These are phyloP conservation scores for Dorcus parallelipipedus DNA, from an alignment of 2,888 invertebrate species.

Conservation along the genomic window DNA sequence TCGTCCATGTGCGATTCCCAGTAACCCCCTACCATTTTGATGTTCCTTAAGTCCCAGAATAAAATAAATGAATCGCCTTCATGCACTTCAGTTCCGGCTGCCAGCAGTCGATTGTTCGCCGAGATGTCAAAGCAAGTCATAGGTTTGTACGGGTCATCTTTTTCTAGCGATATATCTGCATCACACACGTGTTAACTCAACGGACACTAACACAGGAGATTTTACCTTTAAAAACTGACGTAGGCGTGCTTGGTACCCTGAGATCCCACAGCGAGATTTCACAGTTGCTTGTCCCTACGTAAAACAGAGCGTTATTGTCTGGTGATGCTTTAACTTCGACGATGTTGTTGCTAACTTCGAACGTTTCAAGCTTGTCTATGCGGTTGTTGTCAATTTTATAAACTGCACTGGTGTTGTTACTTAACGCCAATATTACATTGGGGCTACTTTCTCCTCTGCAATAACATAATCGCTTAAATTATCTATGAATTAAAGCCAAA, in stretches of 20 bases:
- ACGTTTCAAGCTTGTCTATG: slow-evolving; percentile 41
- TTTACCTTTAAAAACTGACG: slow-evolving; percentile 49
- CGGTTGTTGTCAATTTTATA: slow-evolving; percentile 49
- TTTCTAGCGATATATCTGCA: slow-evolving; percentile 36
- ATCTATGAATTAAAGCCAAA: slow-evolving; percentile 1
- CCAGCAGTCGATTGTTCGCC: slow-evolving; percentile 64
- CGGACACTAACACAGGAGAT: not conserved
- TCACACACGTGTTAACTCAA: slow-evolving; percentile 8
- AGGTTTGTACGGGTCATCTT: slow-evolving; percentile 54
- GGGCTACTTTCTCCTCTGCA: slow-evolving; percentile 40
- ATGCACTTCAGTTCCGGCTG: slow-evolving; percentile 71
- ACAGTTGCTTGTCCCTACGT: slow-evolving; percentile 58
- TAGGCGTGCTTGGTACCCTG: slow-evolving; percentile 51
- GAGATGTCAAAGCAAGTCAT: slow-evolving; percentile 74
- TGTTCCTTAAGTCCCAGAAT: slow-evolving; percentile 74
- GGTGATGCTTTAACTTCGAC: slow-evolving; percentile 60
- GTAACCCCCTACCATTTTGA: slow-evolving; percentile 69
- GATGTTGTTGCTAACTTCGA: slow-evolving; percentile 50
- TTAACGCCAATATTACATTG: slow-evolving; percentile 52
- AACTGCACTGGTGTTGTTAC: slow-evolving; percentile 51
- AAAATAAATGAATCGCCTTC: slow-evolving; percentile 70
- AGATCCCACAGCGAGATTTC: slow-evolving; percentile 62
- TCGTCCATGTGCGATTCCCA: slow-evolving; percentile 83
- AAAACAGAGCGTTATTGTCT: slow-evolving; percentile 57
- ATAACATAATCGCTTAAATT: slow-evolving; percentile 26